Evolutionary conservation across 1,140 invertebrate genomes (phyloP), one percentile per base, ranked within the genome.

Genomic region (Brachionus rubens): DNA sequence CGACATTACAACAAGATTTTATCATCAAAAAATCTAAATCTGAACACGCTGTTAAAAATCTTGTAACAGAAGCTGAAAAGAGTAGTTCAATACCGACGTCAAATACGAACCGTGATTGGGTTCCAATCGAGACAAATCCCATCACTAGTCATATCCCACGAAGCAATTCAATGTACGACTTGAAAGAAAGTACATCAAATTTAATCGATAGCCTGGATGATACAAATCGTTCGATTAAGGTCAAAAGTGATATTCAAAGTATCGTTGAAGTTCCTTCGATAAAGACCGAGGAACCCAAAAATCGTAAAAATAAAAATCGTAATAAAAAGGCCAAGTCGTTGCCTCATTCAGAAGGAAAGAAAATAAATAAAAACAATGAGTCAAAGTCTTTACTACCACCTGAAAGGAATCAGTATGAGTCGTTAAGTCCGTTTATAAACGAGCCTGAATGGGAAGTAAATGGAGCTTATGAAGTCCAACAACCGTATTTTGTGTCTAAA

Each of bases 61-160:
- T 52, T 10, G 4, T 3, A 24, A 21, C 2, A 0, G 50, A 52
- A 6, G 21, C 0, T 1, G 50, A 52, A 26, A 52, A 52, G 28
- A 59, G 30, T 30, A 59, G 54, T 33, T 33, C 28, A 14, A 19
- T 21, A 33, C 6, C 54, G 16, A 59, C 54, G n/a, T 59, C 54
- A 0, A 40, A 59, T 19, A 65, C 59, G 5, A 65, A 65, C 26
- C 59, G 59, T 9, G 59, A 65, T 1, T 65, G 59, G 59, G n/a
- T 30, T 10, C 59, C 36, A 7, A 43, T 65, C 19, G 59, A 65
- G 7, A 65, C 36, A 5, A 24, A 21, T 0, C 5, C 36, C 3
- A 19, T 43, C 5, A 59, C 0, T 6, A 54, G 54, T 30, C 4
- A 52, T 52, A 6, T 59, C 7, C 54, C 26, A 4, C 54, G 54